Conservation (phyloP, 2,888 invertebrate genomes). For the Pyrrhosoma nymphula region DNA sequence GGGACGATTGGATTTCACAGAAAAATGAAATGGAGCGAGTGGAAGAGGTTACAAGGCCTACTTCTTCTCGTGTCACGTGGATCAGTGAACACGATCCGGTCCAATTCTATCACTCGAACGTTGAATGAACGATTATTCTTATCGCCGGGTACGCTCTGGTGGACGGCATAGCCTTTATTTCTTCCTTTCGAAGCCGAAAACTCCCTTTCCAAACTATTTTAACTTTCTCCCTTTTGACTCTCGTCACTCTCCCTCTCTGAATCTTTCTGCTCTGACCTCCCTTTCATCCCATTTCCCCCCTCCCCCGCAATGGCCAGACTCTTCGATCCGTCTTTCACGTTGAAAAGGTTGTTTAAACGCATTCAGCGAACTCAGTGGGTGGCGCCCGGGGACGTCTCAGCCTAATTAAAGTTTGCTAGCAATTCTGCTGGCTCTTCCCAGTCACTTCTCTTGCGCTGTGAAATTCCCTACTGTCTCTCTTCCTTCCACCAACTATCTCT, state of each 20-base stretch:
- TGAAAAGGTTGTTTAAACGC: slow-evolving; percentile 54
- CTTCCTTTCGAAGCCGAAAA: not conserved
- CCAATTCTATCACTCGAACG: too few relatives aligned
- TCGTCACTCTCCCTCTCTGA: not conserved
- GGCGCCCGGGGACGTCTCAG: not conserved
- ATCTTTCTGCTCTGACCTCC: too few relatives aligned
- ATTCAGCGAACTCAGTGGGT: not conserved
- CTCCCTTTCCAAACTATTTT: not conserved
- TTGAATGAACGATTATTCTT: not conserved
- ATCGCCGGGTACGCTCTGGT: not conserved
- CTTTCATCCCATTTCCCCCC: not conserved
- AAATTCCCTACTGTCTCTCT: not conserved
- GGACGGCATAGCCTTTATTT: not conserved
- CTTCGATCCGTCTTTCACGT: not conserved
- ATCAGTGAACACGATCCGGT: too few relatives aligned
- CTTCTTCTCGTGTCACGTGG: too few relatives aligned
- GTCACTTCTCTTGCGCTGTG: not conserved
- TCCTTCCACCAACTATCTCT: not conserved
- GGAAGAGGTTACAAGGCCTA: too few relatives aligned
- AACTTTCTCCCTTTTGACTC: not conserved
- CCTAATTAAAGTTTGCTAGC: slow-evolving; percentile 55
- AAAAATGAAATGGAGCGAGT: too few relatives aligned
- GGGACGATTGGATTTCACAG: too few relatives aligned
- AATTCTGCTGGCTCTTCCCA: not conserved
- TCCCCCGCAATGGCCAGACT: not conserved